Evolutionary conservation across 2,797 vertebrate species (phyloP).

Genomic region (Microhierax caerulescens): DNA sequence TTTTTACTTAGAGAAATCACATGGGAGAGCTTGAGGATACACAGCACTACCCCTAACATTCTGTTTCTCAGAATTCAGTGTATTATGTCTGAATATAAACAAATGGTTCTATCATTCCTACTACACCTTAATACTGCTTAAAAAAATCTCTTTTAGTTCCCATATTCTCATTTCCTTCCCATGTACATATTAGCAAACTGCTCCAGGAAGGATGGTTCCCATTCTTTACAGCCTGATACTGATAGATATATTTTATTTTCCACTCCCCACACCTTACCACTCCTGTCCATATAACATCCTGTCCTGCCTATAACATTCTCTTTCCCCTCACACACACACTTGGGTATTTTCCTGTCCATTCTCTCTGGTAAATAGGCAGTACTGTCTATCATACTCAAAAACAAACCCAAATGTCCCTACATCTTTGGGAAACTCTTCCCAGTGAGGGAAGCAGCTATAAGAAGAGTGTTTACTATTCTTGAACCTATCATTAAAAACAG

Average conservation of each 20-base stretch:
- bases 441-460: not conserved
- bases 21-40: not conserved
- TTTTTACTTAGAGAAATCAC: not conserved
- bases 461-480: not conserved
- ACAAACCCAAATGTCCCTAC: not conserved
- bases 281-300: not conserved
- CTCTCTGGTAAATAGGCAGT: not conserved
- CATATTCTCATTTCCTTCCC: not conserved
- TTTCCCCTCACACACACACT: not conserved
- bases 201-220: not conserved
- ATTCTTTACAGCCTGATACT: not conserved
- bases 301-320: not conserved
- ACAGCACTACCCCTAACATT: not conserved
- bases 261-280: not conserved
- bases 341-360: not conserved
- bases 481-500: not conserved
- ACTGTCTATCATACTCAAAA: not conserved
- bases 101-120: not conserved
- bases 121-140: not conserved
- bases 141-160: not conserved
- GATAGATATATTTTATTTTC: not conserved
- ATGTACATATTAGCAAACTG: not conserved
- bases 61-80: not conserved
- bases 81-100: not conserved
- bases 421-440: not conserved